Evolutionary conservation across 2,113 vertebrate genomes (phyloP).

Genomic region (Hypomesus transpacificus): DNA sequence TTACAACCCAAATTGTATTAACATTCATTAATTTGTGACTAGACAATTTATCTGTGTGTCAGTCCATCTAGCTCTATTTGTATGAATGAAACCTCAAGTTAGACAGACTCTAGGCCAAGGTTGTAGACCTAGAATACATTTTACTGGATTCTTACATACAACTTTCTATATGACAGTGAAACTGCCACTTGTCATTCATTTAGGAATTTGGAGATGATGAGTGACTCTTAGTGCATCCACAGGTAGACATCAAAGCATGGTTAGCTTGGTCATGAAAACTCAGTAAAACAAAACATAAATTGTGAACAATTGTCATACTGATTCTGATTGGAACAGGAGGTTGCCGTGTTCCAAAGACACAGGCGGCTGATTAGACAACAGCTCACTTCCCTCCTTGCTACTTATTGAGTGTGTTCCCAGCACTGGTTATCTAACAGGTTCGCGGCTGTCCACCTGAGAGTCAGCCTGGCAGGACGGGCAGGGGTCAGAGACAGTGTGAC

Average conservation of each 20-base stretch:
- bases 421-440: constrained; percentile 4
- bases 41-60: background rate
- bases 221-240: too few relatives aligned
- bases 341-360: background rate
- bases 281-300: too few relatives aligned
- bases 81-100: too few relatives aligned
- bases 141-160: too few relatives aligned
- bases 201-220: too few relatives aligned
- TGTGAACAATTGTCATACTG: background rate
- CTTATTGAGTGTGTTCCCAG: background rate
- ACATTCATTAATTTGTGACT: too few relatives aligned
- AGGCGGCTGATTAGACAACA: constrained; percentile 8
- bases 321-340: background rate
- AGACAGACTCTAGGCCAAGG: background rate
- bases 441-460: constrained; percentile 30
- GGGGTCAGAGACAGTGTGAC: constrained; percentile 51
- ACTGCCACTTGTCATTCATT: too few relatives aligned
- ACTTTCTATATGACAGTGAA: too few relatives aligned
- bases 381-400: background rate
- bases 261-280: too few relatives aligned
- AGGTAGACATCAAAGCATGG: too few relatives aligned
- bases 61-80: background rate
- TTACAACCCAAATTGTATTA: too few relatives aligned
- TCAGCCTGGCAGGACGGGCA: constrained; percentile 1
- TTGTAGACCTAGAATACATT: too few relatives aligned